phyloP scores from a whole-genome alignment of 2,797 vertebrate species.

The Melanotaenia maccullochi region DNA sequence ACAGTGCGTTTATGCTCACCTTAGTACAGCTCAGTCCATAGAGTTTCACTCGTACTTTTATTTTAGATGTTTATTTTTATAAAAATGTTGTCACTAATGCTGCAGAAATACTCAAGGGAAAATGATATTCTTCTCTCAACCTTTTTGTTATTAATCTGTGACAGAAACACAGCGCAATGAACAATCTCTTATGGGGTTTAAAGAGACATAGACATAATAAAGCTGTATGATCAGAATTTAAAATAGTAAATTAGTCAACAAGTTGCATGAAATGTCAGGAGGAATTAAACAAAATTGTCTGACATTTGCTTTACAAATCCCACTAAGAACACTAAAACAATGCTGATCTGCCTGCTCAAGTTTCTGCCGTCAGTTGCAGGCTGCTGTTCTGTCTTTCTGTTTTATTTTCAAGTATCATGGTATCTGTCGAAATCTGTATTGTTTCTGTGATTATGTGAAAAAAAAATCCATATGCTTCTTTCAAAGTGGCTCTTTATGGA shows the following conservation, averaged over 20 bases:
- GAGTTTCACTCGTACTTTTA: too few relatives aligned
- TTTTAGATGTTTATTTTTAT: too few relatives aligned
- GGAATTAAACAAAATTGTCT: slow-evolving; percentile 1
- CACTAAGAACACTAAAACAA: background rate
- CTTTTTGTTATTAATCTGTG: too few relatives aligned
- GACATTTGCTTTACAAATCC: slow-evolving; percentile 15
- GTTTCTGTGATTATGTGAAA: background rate
- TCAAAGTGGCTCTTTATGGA: slow-evolving; percentile 23
- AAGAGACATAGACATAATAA: too few relatives aligned
- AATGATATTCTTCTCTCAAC: too few relatives aligned
- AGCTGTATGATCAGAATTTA: slow-evolving; percentile 1
- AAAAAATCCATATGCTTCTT: background rate
- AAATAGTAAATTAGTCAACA: slow-evolving; percentile 7
- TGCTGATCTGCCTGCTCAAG: background rate
- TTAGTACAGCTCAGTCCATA: too few relatives aligned
- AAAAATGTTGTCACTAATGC: too few relatives aligned
- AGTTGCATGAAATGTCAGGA: slow-evolving; percentile 5
- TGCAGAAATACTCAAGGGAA: too few relatives aligned
- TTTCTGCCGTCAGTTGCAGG: slow-evolving; percentile 2
- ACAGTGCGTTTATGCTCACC: too few relatives aligned
- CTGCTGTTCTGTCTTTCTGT: background rate
- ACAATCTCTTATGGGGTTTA: too few relatives aligned
- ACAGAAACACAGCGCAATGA: too few relatives aligned
- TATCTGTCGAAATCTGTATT: background rate
- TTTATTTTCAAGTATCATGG: background rate